Evolutionary conservation across 2,888 invertebrate species (phyloP).

Genomic region (Dasypogon diadema): DNA sequence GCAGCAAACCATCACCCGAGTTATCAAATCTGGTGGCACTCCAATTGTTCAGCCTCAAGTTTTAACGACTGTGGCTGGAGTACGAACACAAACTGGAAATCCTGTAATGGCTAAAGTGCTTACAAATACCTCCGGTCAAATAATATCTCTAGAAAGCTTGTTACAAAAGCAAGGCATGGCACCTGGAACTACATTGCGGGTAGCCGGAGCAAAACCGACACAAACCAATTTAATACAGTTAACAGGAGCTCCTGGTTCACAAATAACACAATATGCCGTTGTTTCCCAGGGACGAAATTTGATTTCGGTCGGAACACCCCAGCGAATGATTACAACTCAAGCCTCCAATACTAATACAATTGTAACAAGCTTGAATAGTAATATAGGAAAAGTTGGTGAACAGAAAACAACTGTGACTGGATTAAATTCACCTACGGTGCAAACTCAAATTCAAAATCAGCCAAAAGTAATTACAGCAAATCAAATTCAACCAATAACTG

Average conservation of each 20-base stretch:
- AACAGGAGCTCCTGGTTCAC: constrained; percentile 63
- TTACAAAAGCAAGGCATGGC: constrained; percentile 62
- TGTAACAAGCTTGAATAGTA: constrained; percentile 58
- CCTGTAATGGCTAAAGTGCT: constrained; percentile 80
- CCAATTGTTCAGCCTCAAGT: constrained; percentile 52
- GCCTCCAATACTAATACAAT: constrained; percentile 52
- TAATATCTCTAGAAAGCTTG: constrained; percentile 66
- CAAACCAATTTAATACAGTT: constrained; percentile 71
- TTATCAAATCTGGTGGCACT: constrained; percentile 57
- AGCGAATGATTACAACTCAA: constrained; percentile 62
- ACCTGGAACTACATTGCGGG: constrained; percentile 68
- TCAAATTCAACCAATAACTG: constrained; percentile 61
- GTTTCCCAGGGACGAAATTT: constrained; percentile 70
- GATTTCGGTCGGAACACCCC: constrained; percentile 63
- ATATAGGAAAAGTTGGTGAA: constrained; percentile 4
- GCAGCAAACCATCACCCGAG: constrained; percentile 59
- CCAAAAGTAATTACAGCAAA: constrained; percentile 58
- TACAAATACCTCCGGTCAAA: constrained; percentile 73
- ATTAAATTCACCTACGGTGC: constrained; percentile 16
- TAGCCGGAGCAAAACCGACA: constrained; percentile 68
- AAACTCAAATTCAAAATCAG: constrained; percentile 50
- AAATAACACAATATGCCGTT: constrained; percentile 69
- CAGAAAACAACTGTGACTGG: constrained; percentile 9
- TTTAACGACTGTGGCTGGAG: constrained; percentile 49
- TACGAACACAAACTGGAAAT: constrained; percentile 56